phyloP scores from a whole-genome alignment of 2,888 invertebrate species.

The Merodon equestris region DNA sequence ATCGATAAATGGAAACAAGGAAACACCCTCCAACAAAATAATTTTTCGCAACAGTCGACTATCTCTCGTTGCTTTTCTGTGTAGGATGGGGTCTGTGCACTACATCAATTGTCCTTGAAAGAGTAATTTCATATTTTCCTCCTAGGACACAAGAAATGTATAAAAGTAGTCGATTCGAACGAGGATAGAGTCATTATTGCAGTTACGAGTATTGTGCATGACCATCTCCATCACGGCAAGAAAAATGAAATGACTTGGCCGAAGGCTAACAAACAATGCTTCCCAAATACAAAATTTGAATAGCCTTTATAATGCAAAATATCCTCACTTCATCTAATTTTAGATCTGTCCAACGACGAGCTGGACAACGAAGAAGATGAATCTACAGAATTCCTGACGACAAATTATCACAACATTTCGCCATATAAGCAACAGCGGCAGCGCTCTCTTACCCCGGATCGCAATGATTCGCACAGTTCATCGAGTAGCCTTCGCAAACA shows the following conservation, averaged over 20 bases:
- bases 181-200: no score
- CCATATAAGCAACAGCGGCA: constrained; percentile 76
- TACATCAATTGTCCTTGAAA: constrained; percentile 8
- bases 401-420: constrained; percentile 75
- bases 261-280: no score
- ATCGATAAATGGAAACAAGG: constrained; percentile 10
- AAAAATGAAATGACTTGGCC: no score
- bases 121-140: constrained; percentile 25
- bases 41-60: constrained; percentile 5
- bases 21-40: background rate
- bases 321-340: background rate
- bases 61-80: background rate
- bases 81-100: no score
- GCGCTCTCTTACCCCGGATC: constrained; percentile 78
- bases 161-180: no score
- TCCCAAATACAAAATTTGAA: no score
- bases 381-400: constrained; percentile 76
- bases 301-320: background rate
- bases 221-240: no score
- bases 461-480: constrained; percentile 77
- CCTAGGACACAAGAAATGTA: background rate
- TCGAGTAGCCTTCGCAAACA: constrained; percentile 77
- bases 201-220: no score
- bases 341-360: constrained; percentile 81
- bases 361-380: constrained; percentile 80